Base-by-base conservation (phyloP, 2,888 invertebrate genomes). In the Caenorhabditis drosophilae region DNA sequence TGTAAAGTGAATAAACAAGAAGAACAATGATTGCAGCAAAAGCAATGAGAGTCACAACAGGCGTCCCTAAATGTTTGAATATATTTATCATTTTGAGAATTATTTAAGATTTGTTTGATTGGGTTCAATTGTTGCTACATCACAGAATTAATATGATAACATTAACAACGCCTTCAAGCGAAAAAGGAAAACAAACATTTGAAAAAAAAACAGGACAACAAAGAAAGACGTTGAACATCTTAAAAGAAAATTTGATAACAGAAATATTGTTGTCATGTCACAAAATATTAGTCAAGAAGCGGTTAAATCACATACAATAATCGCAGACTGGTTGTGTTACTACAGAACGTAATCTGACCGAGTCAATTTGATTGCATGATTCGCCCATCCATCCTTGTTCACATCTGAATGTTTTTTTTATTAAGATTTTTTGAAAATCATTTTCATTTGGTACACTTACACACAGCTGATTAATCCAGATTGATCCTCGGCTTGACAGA, bases 321-420 rank as follows among this genome's bases (percentile, higher is more conserved):
- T 58, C 55, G 56, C 66, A 66, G 55, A 56, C 51, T 47, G 55
- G 59, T 36, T 52, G 56, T 47, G 66, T 52, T 48, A 59, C 23
- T 52, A 66, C 25, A 48, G 54, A 34, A 49, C 52, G 53, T 53
- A 50, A 26, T 46, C 67, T 58, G 60, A 67, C 60, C 58, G 54
- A 45, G 40, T 66, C 66, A 48, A 67, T 45, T 45, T 47, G 49
- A 44, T 67, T 56, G 59, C 67, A 67, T 18, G 54, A 42, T 22
- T 49, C 67, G 25, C 67, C 67, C 27, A 38, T 50, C 60, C 60
- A 67, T 35, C 67, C 67, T 27, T 46, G 20, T 49, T 67, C 67
- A 47, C 67, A 67, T 23, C 67, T 67, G 60, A 57, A 66, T 56
- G 42, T 23, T 40, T 34, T 25, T 26, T 9, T 44, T 44, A 6